Conservation (phyloP, 2,113 vertebrate species). For the Dicaeum eximium region DNA sequence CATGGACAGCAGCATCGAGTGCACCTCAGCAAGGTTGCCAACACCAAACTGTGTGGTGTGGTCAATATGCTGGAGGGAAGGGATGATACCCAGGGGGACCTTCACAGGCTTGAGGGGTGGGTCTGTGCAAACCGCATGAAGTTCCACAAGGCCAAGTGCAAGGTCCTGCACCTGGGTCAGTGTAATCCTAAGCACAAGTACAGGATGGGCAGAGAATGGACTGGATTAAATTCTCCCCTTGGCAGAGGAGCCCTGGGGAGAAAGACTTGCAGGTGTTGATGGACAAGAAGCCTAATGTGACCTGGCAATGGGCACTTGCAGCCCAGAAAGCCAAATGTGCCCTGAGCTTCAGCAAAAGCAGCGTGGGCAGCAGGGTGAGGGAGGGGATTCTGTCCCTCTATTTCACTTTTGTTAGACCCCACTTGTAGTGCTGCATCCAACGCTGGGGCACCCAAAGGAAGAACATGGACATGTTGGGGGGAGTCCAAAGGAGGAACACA, state of each 20-base stretch:
- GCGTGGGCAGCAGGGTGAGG: fast-evolving
- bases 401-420: fast-evolving
- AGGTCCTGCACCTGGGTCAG: neutral
- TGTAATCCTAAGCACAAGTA: neutral
- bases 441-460: neutral
- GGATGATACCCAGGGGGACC: neutral
- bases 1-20: fast-evolving
- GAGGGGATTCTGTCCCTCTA: neutral
- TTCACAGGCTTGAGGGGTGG: neutral
- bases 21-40: neutral
- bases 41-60: neutral
- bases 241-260: neutral
- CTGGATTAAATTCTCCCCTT: neutral
- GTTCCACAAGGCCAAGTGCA: neutral
- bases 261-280: neutral
- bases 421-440: neutral
- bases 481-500: neutral
- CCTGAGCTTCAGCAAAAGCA: neutral
- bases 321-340: neutral
- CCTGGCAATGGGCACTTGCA: neutral
- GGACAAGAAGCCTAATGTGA: neutral
- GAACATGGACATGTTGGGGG: neutral
- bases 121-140: neutral
- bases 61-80: fast-evolving
- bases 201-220: neutral